phyloP scores from a whole-genome alignment of 1,140 invertebrate species.

The Cydia strobilella region DNA sequence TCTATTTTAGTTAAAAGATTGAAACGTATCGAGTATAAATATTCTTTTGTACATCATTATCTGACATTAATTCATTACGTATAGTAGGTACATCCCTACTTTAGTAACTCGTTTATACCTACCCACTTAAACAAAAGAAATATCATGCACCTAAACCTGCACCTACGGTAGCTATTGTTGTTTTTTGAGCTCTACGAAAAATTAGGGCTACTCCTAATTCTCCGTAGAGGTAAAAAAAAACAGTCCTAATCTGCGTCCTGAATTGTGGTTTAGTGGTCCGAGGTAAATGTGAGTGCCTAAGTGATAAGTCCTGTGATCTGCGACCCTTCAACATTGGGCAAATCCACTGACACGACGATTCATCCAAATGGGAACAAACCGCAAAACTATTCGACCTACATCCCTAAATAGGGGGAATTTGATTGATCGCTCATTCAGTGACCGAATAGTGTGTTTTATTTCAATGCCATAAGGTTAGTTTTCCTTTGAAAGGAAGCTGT shows the following conservation, averaged over 20 bases:
- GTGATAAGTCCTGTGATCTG: slow-evolving; percentile 9
- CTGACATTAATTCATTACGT: too few species aligned
- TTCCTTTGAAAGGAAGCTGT: too few species aligned
- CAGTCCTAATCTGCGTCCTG: not conserved
- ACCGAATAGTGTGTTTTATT: not conserved
- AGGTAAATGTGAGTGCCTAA: not conserved
- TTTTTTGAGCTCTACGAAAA: too few species aligned
- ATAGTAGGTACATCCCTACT: too few species aligned
- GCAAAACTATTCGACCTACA: not conserved
- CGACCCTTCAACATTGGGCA: not conserved
- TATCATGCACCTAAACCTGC: too few species aligned
- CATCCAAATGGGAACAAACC: slow-evolving; percentile 8
- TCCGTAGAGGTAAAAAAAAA: not conserved
- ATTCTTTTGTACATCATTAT: too few species aligned
- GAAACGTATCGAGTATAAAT: too few species aligned
- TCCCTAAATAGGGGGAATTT: not conserved
- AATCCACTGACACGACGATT: not conserved
- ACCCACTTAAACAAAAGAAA: too few species aligned
- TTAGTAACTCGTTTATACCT: too few species aligned
- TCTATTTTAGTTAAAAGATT: too few species aligned
- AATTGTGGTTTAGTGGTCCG: not conserved
- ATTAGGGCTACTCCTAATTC: too few species aligned
- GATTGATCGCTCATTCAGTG: not conserved
- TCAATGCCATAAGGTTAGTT: not conserved
- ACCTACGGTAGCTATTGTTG: too few species aligned